Conservation (phyloP, 1,140 invertebrate genomes). For the Eriosoma lanigerum region DNA sequence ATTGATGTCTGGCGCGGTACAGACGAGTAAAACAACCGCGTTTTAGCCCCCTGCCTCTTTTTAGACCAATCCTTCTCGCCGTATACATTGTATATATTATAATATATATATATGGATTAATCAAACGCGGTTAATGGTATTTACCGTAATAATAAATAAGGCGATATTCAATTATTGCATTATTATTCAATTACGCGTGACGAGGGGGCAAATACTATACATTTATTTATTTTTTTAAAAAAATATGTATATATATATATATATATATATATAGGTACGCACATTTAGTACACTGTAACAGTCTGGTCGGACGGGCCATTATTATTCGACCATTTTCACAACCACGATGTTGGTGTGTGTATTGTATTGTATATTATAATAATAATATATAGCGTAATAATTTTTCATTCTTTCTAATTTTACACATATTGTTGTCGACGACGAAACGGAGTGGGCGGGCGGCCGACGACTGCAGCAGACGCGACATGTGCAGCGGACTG, state of each 20-base stretch:
- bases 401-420: neutral
- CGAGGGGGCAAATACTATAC: neutral
- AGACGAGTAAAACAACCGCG: too few relatives aligned
- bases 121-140: constrained; percentile 3
- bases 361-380: too few relatives aligned
- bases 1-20: too few relatives aligned
- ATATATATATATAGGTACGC: neutral
- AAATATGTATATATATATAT: neutral
- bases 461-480: neutral
- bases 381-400: neutral
- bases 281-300: neutral
- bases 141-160: constrained; percentile 17
- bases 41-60: too few relatives aligned
- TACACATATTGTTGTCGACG: constrained; percentile 15
- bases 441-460: neutral
- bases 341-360: neutral
- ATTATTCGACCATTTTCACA: neutral
- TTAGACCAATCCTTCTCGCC: too few relatives aligned
- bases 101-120: neutral
- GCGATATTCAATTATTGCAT: constrained; percentile 34
- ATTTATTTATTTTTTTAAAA: too few relatives aligned
- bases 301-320: neutral
- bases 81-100: too few relatives aligned
- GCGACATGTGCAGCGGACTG: neutral
- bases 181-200: constrained; percentile 37